Evolutionary conservation across 2,888 invertebrate species (phyloP), one percentile per base, ranked within the genome.

Genomic region (Rhyacophila evoluta): DNA sequence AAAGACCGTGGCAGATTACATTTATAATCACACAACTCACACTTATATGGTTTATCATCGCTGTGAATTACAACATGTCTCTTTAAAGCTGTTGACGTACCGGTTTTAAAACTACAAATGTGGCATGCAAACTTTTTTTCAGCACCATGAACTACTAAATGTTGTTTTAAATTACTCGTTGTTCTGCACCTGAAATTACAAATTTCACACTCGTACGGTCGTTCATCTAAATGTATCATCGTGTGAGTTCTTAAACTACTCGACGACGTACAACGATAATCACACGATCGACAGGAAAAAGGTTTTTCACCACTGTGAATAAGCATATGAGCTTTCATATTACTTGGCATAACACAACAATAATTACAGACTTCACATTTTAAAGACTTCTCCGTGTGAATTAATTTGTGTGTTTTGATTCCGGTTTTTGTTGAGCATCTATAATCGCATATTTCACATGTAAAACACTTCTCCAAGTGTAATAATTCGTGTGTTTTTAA

Each of bases 41-140:
- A 55, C 10, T 15, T 10, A 19, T 19, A 55, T 2, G 55, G 55
- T 10, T 55, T 55, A 19, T 55, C 55, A 12, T n/a, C 33, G 0
- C 15, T 29, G 28, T 69, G 69, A 78, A 25, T 38, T 33, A 29
- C 15, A n/a, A 38, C 70, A 75, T n/a, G 41, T 12, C 55, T 55
- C 15, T 55, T 55, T 55, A 10, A 19, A 10, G 5, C 55, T 1
- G 55, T 55, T 6, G 55, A 55, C 1, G 55, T 55, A 2, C 15
- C 19, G 12, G 19, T 19, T 10, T 55, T 55, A 10, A 12, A 19
- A 19, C 19, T 19, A n/a, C 55, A 55, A 4, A 19, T 19, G 2
- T 55, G 55, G 19, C 55, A 55, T 1, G 55, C 19, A 19, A 55
- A 55, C 25, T 12, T 12, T 55, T 55, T 55, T 8, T 55, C 8